Conservation (phyloP, 2,888 invertebrate species). For the Monochamus alternatus region DNA sequence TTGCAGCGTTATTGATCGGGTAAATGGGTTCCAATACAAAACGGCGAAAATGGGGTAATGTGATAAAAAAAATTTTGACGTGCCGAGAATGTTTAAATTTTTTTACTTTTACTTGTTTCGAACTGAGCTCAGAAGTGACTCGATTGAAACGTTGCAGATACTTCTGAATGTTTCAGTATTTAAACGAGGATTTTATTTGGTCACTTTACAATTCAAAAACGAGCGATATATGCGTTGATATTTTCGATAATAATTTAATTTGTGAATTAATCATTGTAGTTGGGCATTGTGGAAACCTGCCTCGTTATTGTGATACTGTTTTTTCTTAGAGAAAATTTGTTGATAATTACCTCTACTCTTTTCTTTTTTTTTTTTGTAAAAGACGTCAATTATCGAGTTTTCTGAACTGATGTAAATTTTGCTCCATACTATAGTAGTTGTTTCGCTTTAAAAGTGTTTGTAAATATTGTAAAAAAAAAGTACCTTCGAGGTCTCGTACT, state of each 20-base stretch:
- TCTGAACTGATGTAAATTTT: constrained; percentile 53
- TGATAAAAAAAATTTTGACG: too few relatives aligned
- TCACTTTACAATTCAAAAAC: too few relatives aligned
- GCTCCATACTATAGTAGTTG: constrained; percentile 47
- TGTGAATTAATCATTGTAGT: constrained; percentile 7
- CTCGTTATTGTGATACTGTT: constrained; percentile 39
- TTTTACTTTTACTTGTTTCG: background rate
- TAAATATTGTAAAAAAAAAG: constrained; percentile 51
- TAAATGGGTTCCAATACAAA: too few relatives aligned
- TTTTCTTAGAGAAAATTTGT: constrained; percentile 28
- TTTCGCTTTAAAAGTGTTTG: constrained; percentile 46
- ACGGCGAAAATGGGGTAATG: too few relatives aligned
- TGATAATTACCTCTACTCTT: constrained; percentile 38
- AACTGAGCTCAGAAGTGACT: background rate
- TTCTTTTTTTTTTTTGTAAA: constrained; percentile 46
- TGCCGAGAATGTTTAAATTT: too few relatives aligned
- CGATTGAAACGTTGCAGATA: background rate
- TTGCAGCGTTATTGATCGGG: too few relatives aligned
- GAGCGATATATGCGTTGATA: too few relatives aligned
- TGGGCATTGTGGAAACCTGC: constrained; percentile 29
- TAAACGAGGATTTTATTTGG: background rate
- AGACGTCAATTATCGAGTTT: constrained; percentile 49
- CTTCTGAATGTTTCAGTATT: background rate
- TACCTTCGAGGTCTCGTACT: constrained; percentile 47
- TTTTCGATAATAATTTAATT: too few relatives aligned